Base-by-base conservation (phyloP, 2,113 vertebrate species). In the Urocynchramus pylzowi region DNA sequence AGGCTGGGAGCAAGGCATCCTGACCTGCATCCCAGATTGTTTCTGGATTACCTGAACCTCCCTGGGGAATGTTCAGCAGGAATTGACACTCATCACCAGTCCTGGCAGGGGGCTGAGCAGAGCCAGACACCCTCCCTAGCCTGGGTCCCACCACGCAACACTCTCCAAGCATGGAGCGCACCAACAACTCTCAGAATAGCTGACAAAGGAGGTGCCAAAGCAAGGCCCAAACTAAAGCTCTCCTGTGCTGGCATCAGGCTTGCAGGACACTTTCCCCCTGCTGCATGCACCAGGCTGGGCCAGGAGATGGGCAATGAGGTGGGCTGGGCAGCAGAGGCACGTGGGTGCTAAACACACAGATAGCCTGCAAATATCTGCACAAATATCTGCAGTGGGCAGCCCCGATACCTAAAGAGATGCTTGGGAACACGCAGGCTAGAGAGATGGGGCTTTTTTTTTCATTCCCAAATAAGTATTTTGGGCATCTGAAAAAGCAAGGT, bases 301-400 rank as follows among this genome's bases (percentile, higher is more conserved):
- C 52, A 67, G 47, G 37, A 73, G n/a, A 39, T 0, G 2, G 21
- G n/a, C 42, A 68, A 21, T 2, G 0, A 0, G 1, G n/a, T 47
- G 30, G 61, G 47, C 24, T 35, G 52, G 31, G 86, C 39, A 84
- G 79, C 18, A 50, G 45, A 49, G 22, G 39, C 2, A 8, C 17
- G 13, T 63, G 31, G 4, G 7, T 47, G 19, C 49, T 52, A n/a
- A 63, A 90, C 11, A 28, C 23, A 22, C 6, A 1, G 7, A n/a
- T n/a, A n/a, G n/a, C n/a, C n/a, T n/a, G n/a, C n/a, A n/a, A n/a
- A n/a, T n/a, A n/a, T n/a, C n/a, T n/a, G n/a, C n/a, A n/a, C n/a
- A n/a, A n/a, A n/a, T n/a, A n/a, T n/a, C n/a, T 73, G 54, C 37
- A 60, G 37, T 3, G 5, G 45, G 65, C 47, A 85, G 44, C 24